Evolutionary conservation across 2,888 invertebrate species (phyloP), one percentile per base, ranked within the genome.

Genomic region (Lasius platythorax): DNA sequence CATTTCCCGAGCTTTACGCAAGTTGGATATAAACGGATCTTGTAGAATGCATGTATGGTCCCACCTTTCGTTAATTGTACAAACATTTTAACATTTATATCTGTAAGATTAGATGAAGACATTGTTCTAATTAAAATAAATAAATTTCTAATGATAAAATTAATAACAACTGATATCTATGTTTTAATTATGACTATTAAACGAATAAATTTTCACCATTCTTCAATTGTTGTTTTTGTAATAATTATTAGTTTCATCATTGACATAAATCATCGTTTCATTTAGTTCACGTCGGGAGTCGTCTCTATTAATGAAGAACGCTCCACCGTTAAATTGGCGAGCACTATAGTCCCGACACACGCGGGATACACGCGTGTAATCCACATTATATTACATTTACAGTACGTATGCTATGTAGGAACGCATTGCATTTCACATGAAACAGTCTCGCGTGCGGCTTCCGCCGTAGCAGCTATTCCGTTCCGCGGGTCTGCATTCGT

Each of bases 391-490:
- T 58, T 78, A 78, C 70, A 56, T 70, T 56, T 33, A 43, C 56
- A 58, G 70, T 15, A 30, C 9, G 23, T 9, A 28, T 8, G 37
- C 12, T 53, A 12, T 18, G 15, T 15, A 68, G 30, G 9, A 28
- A 68, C 58, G 58, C 46, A 63, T 72, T 61, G 79, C 72, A 43
- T 56, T 79, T 79, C 58, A 61, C 70, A 33, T 58, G 78, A 46
- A 46, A 12, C 12, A 15, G 43, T 15, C 40, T 40, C 40, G 40
- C 40, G 11, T 9, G 40, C 23, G 30, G 30, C 30, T 33, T 33
- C 3, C 50, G 53, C n/a, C 79, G 33, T 58, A 66, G 46, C 50
- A 37, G 53, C n/a, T 53, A 66, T 76, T 76, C 46, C 23, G 63
- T 66, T 70, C 43, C 70, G 23, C 68, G 8, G n/a, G 68, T 53